Base-by-base conservation (phyloP, 2,888 invertebrate genomes). In the Noctua janthe region DNA sequence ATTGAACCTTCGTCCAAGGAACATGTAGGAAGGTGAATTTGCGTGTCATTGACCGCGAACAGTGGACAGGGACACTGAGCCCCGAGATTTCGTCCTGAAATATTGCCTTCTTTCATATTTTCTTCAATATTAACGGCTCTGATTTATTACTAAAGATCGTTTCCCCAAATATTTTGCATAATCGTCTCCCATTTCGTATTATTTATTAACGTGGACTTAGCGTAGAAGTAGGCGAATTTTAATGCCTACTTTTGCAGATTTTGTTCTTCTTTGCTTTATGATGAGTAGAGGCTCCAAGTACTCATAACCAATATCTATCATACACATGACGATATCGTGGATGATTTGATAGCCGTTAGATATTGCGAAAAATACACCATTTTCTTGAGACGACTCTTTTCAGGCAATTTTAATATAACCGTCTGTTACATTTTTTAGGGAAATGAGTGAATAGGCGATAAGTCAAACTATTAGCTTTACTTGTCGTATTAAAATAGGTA, bases 1-100 rank as follows among this genome's bases (percentile, higher is more conserved):
- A 86, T 87, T 84, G 87, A 85, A 90, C 87, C 88, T 86, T 87
- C 83, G 85, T 90, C 89, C 80, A 84, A 84, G 69, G 72, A 76
- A 70, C 74, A 83, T 67, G 71, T 72, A 83, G 78, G 79, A 81
- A 87, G 64, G 51, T 74, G 81, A 74, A 82, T 84, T 77, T 78
- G 71, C 73, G 78, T 77, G 87, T 76, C 78, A 80, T 78, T 80
- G 89, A 87, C 89, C 86, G 77, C 62, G 13, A 13, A n/a, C 69
- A 43, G 56, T 70, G 78, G 80, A 47, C 47, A 47, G 47, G 47
- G 47, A 74, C 88, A 76, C 49, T 56, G 49, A 29, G 76, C 73
- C 29, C 56, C 20, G 39, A 73, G 47, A 74, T 73, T 72, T 29
- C 43, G 35, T 2, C 66, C n/a, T 75, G 51, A 73, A 64, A 81